Percentiles rank a stretch among this genome's conserved stretches.
These are phyloP conservation scores for Nasonia vitripennis DNA, from an alignment of 1,140 invertebrate genomes.

Conservation along the genomic window DNA sequence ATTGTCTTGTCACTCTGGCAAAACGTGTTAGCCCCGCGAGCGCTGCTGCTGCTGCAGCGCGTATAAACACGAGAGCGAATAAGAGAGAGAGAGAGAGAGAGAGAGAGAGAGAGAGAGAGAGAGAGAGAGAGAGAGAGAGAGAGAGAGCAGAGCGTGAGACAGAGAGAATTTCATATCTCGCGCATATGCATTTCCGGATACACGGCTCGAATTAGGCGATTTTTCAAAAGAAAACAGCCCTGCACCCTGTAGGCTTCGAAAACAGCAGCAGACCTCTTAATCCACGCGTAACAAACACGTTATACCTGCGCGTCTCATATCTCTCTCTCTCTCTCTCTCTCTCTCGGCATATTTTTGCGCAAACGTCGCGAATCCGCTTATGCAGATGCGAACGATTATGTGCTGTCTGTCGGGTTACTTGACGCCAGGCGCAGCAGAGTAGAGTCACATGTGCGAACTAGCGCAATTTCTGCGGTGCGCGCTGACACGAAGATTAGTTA, in stretches of 20 bases:
- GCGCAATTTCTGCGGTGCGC: constrained; percentile 8
- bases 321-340: background rate
- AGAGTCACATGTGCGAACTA: background rate
- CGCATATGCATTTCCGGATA: background rate
- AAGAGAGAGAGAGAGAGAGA: background rate
- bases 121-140: background rate
- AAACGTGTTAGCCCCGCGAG: background rate
- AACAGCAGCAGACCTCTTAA: background rate
- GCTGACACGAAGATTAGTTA: constrained; percentile 57
- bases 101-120: background rate
- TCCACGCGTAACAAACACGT: background rate
- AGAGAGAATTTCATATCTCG: background rate
- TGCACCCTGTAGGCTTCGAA: no score
- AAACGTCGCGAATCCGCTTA: constrained; percentile 54
- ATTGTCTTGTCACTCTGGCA: constrained; percentile 1
- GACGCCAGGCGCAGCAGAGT: constrained; percentile 27
- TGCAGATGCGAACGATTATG: constrained; percentile 57
- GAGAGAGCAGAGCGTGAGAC: background rate
- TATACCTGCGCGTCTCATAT: background rate
- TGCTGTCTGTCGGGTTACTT: constrained; percentile 52
- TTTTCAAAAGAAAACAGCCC: no score
- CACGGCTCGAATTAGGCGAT: no score
- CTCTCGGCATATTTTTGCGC: background rate
- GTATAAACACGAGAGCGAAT: no score
- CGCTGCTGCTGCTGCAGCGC: no score